Conservation (phyloP, 1,140 invertebrate species). For the Eueides isabella region DNA sequence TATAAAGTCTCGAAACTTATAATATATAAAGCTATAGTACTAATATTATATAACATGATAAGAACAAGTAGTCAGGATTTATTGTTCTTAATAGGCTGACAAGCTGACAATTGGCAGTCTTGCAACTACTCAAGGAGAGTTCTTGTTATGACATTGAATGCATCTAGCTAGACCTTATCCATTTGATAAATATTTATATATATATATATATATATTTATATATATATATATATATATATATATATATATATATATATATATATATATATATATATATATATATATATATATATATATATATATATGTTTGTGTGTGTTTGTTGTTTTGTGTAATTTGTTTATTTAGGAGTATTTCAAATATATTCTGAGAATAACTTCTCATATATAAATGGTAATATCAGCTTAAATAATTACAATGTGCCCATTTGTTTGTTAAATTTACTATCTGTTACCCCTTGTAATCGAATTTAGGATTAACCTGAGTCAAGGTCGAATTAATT, state of each 20-base stretch:
- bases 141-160: slow-evolving; percentile 50
- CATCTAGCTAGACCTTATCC: slow-evolving; percentile 33
- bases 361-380: too few species aligned
- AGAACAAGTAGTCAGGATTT: slow-evolving; percentile 24
- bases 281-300: background rate
- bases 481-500: background rate
- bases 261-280: background rate
- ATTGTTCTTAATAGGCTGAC: slow-evolving; percentile 34
- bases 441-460: background rate
- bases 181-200: background rate
- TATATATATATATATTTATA: background rate
- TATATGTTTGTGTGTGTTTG: too few species aligned
- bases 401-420: too few species aligned
- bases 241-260: background rate
- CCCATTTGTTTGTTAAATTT: background rate
- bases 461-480: background rate
- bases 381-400: too few species aligned
- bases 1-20: too few species aligned
- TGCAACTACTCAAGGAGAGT: slow-evolving; percentile 47
- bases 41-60: background rate
- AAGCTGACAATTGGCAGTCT: slow-evolving; percentile 36
- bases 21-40: too few species aligned
- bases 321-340: too few species aligned
- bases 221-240: background rate
- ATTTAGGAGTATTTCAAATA: too few species aligned